Percentiles rank a stretch among this genome's conserved stretches.
phyloP scores from a whole-genome alignment of 2,113 vertebrate species.

The Xenopus borealis region DNA sequence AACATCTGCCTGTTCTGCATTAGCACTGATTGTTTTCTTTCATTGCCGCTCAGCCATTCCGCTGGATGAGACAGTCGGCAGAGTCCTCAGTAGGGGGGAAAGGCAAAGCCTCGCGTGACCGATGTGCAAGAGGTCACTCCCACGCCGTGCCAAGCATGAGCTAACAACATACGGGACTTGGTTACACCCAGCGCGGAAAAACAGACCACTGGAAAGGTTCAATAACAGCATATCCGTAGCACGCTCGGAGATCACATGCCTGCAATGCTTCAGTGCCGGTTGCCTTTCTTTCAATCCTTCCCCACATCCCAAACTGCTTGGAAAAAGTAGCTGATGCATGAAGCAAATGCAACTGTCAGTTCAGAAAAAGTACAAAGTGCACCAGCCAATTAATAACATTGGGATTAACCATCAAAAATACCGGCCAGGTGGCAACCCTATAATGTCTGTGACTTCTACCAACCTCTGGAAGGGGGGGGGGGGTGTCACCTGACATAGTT shows the following conservation, averaged over 20 bases:
- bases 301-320: too few species aligned
- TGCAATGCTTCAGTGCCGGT: not conserved
- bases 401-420: too few species aligned
- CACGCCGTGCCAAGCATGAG: slow-evolving; percentile 13
- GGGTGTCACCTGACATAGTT: too few species aligned
- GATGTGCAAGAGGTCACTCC: slow-evolving; percentile 17
- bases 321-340: too few species aligned
- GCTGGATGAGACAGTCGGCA: slow-evolving; percentile 28
- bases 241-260: not conserved
- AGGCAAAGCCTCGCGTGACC: slow-evolving; percentile 10
- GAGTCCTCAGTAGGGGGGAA: not conserved
- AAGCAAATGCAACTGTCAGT: too few species aligned
- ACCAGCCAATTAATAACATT: too few species aligned
- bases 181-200: not conserved
- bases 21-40: slow-evolving; percentile 40
- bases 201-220: not conserved
- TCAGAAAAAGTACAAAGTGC: too few species aligned
- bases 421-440: too few species aligned
- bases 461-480: too few species aligned
- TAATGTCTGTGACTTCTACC: too few species aligned
- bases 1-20: slow-evolving; percentile 45
- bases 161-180: slow-evolving; percentile 11
- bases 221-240: not conserved
- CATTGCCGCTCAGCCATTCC: slow-evolving; percentile 24
- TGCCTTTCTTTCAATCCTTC: too few species aligned